Conservation (phyloP, 2,113 vertebrate species). For the Trichomycterus rosablanca region DNA sequence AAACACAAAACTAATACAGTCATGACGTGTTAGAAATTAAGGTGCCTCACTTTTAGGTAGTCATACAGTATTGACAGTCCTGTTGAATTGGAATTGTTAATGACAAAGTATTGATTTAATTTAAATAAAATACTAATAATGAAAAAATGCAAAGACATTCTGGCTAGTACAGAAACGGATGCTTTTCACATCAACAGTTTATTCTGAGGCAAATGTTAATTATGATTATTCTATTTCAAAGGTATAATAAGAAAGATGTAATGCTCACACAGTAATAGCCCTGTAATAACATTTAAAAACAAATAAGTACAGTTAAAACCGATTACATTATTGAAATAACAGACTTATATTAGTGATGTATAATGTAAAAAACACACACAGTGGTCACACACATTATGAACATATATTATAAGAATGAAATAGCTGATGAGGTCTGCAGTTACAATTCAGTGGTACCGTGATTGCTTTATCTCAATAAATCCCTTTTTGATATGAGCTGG, state of each 20-base stretch:
- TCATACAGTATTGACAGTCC: conserved; percentile 16
- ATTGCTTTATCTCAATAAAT: conserved; percentile 27
- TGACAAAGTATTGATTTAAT: no score
- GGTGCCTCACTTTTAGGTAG: conserved; percentile 24
- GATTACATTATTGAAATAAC: conserved; percentile 33
- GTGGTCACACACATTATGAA: conserved; percentile 57
- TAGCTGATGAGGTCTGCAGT: conserved; percentile 26
- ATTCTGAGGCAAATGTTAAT: conserved; percentile 30
- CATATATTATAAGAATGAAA: conserved; percentile 38
- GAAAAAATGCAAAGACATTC: conserved; percentile 16
- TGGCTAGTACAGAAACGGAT: conserved; percentile 9
- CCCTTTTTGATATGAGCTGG: conserved; percentile 9
- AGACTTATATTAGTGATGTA: conserved; percentile 43
- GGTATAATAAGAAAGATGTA: conserved; percentile 32
- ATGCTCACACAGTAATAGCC: conserved; percentile 41
- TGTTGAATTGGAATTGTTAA: conserved; percentile 7
- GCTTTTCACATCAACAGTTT: conserved; percentile 7
- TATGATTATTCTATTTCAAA: conserved; percentile 14
- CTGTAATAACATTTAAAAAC: conserved; percentile 38
- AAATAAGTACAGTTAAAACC: conserved; percentile 23
- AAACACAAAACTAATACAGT: conserved; percentile 16
- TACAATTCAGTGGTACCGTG: conserved; percentile 35
- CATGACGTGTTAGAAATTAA: conserved; percentile 14
- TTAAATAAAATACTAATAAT: conserved; percentile 17
- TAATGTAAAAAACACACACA: conserved; percentile 50